Base-by-base conservation (phyloP, 1,140 invertebrate genomes). In the Maconellicoccus hirsutus region DNA sequence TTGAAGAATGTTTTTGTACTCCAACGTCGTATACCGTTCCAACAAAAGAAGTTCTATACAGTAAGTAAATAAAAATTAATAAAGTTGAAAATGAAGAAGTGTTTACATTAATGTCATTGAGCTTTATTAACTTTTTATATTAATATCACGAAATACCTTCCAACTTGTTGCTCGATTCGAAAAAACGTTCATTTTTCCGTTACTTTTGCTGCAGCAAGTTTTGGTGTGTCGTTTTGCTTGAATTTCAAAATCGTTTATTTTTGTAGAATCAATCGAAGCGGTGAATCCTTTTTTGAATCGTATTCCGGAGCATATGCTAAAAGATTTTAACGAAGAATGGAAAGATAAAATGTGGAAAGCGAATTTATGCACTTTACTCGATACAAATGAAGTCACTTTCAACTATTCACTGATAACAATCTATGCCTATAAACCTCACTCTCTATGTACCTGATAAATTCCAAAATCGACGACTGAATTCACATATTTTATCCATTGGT, bases 361-460 rank as follows among this genome's bases (percentile, higher is more conserved):
- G 21, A 66, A 66, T 66, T 25, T 26, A 66, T 25, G 22, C 22
- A 26, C 25, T 3, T 66, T 26, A 19, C 10, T 14, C 6, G 61
- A 66, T 8, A 23, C 61, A 23, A 26, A 26, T 26, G 22, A 66
- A 66, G 61, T 66, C 25, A 25, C 61, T 6, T 66, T 66, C 25
- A 16, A 10, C 3, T 66, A 66, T 22, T 66, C 61, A 3, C 16
- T 66, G 21, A 25, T 66, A 26, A 66, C 61, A 10, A 66, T 66
- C 10, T 66, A 66, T 16, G 61, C 61, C 22, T 14, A 66, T 23
- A 66, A 66, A 66, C 61, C 61, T 23, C 42, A 52, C 42, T 52
- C 6, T 6, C 29, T 3, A 33, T 33, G 29, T 33, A 33, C 29
- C 29, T n/a, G n/a, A n/a, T n/a, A n/a, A n/a, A n/a, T n/a, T n/a